Evolutionary conservation across 2,113 vertebrate species (phyloP).

Genomic region (Cepphus grylle): DNA sequence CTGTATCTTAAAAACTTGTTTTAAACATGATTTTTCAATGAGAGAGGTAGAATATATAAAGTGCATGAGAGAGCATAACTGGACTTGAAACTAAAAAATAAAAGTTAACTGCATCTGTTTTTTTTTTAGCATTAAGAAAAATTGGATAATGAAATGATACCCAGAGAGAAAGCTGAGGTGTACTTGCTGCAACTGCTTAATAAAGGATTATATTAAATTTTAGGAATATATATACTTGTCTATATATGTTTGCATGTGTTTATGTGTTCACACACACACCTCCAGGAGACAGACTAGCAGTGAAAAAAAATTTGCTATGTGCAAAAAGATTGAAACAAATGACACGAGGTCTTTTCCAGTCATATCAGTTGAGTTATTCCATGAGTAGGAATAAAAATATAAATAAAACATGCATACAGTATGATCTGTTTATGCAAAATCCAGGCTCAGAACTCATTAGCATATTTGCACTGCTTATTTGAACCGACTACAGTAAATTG

Average conservation of each 20-base stretch:
- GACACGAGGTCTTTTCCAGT: not conserved
- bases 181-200: not conserved
- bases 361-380: not conserved
- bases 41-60: not conserved
- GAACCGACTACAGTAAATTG: not conserved
- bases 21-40: not conserved
- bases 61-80: not conserved
- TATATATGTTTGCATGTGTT: not conserved
- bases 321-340: not conserved
- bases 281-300: not conserved
- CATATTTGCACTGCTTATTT: not conserved
- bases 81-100: not conserved
- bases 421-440: conserved; percentile 14
- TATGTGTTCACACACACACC: not conserved
- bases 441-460: not conserved
- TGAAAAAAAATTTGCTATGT: not conserved
- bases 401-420: not conserved
- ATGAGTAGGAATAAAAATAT: not conserved
- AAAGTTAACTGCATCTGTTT: not conserved
- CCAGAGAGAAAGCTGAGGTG: not conserved
- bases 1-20: not conserved
- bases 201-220: not conserved
- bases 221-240: not conserved
- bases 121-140: not conserved
- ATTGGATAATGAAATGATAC: not conserved